A percentile compares a stretch with the other conserved stretches of the same genome.
Evolutionary conservation across 2,113 vertebrate species (phyloP).

Genomic region (Crocuta crocuta): DNA sequence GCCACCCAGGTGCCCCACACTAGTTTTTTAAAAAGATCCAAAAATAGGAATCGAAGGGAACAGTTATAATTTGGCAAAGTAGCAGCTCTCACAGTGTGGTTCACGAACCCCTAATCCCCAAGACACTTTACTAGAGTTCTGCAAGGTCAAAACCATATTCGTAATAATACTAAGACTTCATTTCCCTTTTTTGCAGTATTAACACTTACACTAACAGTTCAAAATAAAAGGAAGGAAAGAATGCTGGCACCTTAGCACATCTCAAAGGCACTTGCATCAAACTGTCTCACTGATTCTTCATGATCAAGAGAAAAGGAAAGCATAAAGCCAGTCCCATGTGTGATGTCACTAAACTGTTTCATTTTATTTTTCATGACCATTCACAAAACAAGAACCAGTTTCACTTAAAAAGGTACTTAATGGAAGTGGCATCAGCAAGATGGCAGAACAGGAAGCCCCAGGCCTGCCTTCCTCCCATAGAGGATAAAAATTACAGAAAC

Average conservation of each 20-base stretch:
- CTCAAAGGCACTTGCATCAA: not conserved
- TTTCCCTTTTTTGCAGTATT: not conserved
- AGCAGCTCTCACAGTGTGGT: not conserved
- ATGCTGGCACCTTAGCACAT: not conserved
- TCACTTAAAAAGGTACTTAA: slow-evolving; percentile 11
- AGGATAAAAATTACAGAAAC: not conserved
- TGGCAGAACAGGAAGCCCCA: not conserved
- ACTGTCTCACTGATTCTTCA: not conserved
- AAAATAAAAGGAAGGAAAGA: slow-evolving; percentile 22
- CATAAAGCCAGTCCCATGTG: slow-evolving; percentile 32
- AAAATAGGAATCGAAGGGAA: not conserved
- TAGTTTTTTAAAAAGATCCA: not conserved
- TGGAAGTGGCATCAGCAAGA: slow-evolving; percentile 22
- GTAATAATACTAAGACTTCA: not conserved
- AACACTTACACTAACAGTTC: not conserved
- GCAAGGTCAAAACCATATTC: slow-evolving; percentile 21
- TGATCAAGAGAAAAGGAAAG: slow-evolving; percentile 16
- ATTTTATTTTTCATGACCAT: slow-evolving; percentile 19
- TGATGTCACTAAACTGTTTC: slow-evolving; percentile 6
- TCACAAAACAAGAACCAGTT: slow-evolving; percentile 48
- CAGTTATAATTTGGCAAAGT: slow-evolving; percentile 10
- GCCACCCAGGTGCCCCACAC: no score
- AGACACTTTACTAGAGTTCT: slow-evolving; percentile 17
- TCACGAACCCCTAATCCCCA: not conserved
- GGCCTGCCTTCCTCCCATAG: not conserved